These are phyloP conservation scores for Aurelia sp. DNA, from an alignment of 30 jellyfish, hydroid and myxozoan species.

Conservation along the genomic window DNA sequence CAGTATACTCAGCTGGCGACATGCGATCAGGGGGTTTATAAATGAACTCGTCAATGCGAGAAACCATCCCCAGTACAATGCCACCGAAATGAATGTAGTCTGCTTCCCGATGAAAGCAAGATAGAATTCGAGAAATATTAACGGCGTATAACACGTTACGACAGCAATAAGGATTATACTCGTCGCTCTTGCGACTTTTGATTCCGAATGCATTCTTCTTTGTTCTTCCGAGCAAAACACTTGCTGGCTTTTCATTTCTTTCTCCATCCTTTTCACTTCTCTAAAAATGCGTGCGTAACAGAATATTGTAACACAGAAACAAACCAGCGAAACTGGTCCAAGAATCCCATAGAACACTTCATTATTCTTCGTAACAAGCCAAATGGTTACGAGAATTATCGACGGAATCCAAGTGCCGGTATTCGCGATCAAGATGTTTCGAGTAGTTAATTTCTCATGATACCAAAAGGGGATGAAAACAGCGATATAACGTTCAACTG, in stretches of 20 bases:
- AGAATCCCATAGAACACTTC: conserved; percentile 14
- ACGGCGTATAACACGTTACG: conserved; percentile 45
- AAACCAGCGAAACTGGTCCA: conserved; percentile 14
- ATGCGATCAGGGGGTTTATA: conserved; percentile 48
- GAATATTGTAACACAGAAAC: conserved; percentile 8
- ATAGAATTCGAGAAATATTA: conserved; percentile 30
- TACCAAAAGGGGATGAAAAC: conserved; percentile 67
- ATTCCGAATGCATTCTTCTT: conserved; percentile 31
- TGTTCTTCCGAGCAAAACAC: conserved; percentile 37
- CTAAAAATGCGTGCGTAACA: conserved; percentile 28
- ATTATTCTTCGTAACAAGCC: conserved; percentile 47
- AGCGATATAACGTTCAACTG: conserved; percentile 62
- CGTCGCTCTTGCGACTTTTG: conserved; percentile 71
- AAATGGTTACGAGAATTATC: background rate
- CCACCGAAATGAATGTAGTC: background rate
- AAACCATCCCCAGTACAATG: conserved; percentile 58
- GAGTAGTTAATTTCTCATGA: conserved; percentile 40
- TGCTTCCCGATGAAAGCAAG: conserved; percentile 23
- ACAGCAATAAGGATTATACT: conserved; percentile 35
- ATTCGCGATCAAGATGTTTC: conserved; percentile 9
- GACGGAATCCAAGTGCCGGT: conserved; percentile 41
- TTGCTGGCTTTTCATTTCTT: conserved; percentile 45
- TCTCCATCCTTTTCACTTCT: conserved; percentile 58
- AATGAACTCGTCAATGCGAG: conserved; percentile 26
- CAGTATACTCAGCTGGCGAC: conserved; percentile 55